These are phyloP conservation scores for Nemurella pictetii DNA, from an alignment of 2,888 invertebrate species.

Conservation along the genomic window DNA sequence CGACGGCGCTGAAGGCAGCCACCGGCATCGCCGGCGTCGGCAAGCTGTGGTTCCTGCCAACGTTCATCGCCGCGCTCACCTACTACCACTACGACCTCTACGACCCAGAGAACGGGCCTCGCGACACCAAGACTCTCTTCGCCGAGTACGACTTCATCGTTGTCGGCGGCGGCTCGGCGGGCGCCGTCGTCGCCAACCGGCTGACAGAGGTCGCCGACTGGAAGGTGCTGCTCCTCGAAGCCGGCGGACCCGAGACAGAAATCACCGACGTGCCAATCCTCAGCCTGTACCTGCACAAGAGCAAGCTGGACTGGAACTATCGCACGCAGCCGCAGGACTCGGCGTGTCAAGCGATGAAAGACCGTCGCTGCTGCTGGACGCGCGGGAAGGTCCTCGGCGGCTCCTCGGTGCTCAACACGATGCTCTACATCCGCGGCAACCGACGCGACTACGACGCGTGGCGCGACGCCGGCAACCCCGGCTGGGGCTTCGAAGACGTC, in stretches of 20 bases:
- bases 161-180: slow-evolving; percentile 83
- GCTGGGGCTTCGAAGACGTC: slow-evolving; percentile 84
- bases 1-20: slow-evolving; percentile 72
- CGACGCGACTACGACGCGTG: slow-evolving; percentile 84
- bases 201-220: slow-evolving; percentile 75
- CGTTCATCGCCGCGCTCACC: slow-evolving; percentile 73
- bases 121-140: slow-evolving; percentile 50
- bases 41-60: slow-evolving; percentile 69
- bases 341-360: slow-evolving; percentile 85
- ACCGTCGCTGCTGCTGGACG: slow-evolving; percentile 85
- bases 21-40: slow-evolving; percentile 70
- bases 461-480: slow-evolving; percentile 81
- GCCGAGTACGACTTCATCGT: slow-evolving; percentile 80
- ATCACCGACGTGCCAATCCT: slow-evolving; percentile 83
- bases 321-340: slow-evolving; percentile 81
- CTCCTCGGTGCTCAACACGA: slow-evolving; percentile 84
- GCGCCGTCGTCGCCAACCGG: slow-evolving; percentile 78
- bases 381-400: slow-evolving; percentile 86
- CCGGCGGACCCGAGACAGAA: slow-evolving; percentile 86
- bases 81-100: slow-evolving; percentile 84
- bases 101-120: slow-evolving; percentile 81
- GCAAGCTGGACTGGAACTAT: slow-evolving; percentile 84
- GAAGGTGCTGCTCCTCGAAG: slow-evolving; percentile 79
- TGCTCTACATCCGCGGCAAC: slow-evolving; percentile 90
- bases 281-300: slow-evolving; percentile 86